phyloP scores from a whole-genome alignment of 2,797 vertebrate species.

The Oryzias sinensis region DNA sequence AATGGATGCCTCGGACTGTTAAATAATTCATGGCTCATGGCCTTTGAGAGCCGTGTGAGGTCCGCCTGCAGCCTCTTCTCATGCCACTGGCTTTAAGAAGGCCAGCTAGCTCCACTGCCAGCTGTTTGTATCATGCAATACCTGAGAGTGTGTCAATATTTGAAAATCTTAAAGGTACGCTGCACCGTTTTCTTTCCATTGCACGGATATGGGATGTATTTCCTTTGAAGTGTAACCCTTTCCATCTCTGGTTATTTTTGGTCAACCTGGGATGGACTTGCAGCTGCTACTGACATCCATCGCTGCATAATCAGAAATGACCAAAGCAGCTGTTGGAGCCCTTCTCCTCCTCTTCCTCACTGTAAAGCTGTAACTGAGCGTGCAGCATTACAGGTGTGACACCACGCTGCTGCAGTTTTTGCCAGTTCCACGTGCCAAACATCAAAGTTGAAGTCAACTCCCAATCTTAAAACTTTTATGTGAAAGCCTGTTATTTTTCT shows the following conservation, averaged over 20 bases:
- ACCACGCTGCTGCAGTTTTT: slow-evolving; percentile 25
- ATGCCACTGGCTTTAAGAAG: slow-evolving; percentile 43
- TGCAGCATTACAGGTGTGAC: slow-evolving; percentile 19
- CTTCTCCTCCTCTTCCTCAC: slow-evolving; percentile 10
- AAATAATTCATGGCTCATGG: slow-evolving; percentile 73
- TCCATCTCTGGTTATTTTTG: slow-evolving; percentile 52
- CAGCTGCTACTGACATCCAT: slow-evolving; percentile 33
- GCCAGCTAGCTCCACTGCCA: slow-evolving; percentile 23
- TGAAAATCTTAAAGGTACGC: not conserved
- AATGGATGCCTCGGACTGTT: slow-evolving; percentile 66
- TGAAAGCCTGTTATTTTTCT: slow-evolving; percentile 21
- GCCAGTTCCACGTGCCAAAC: slow-evolving; percentile 18
- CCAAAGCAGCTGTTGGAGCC: slow-evolving; percentile 41
- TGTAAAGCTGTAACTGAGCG: slow-evolving; percentile 34
- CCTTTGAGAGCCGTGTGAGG: slow-evolving; percentile 51
- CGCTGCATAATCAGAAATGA: slow-evolving; percentile 48
- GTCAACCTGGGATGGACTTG: slow-evolving; percentile 62
- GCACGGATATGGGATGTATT: slow-evolving; percentile 15
- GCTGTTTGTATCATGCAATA: too few species aligned
- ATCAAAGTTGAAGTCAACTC: slow-evolving; percentile 24
- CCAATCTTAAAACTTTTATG: slow-evolving; percentile 21
- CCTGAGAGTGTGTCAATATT: too few species aligned
- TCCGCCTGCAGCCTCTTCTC: slow-evolving; percentile 49
- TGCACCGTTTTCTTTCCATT: slow-evolving; percentile 45
- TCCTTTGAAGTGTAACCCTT: slow-evolving; percentile 67